phyloP scores from a whole-genome alignment of 2,797 vertebrate genomes.

The Xiphophorus birchmanni region DNA sequence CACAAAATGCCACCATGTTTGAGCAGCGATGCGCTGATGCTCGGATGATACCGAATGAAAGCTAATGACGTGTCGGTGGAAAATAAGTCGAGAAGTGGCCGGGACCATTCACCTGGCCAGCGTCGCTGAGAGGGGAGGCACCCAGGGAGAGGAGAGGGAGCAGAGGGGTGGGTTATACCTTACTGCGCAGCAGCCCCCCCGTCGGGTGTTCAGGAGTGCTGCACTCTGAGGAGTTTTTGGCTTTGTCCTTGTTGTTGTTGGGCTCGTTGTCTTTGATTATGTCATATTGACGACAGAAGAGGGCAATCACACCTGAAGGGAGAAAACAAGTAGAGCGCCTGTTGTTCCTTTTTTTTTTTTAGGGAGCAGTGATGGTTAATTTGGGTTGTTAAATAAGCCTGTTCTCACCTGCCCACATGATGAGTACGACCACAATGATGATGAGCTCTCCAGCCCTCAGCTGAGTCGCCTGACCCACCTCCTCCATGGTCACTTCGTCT shows the following conservation, averaged over 20 bases:
- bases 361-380: not conserved
- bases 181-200: constrained; percentile 93
- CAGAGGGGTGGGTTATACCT: constrained; percentile 82
- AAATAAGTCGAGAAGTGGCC: constrained; percentile 54
- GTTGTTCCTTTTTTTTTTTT: not conserved
- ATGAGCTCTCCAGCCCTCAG: constrained; percentile 92
- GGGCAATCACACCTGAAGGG: constrained; percentile 91
- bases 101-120: constrained; percentile 78
- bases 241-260: constrained; percentile 97
- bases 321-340: not conserved
- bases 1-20: constrained; percentile 21
- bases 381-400: not conserved
- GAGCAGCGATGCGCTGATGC: constrained; percentile 10
- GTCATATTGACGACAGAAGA: constrained; percentile 97
- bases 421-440: constrained; percentile 94
- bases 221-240: constrained; percentile 94
- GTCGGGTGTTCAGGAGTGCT: constrained; percentile 95
- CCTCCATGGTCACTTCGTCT: constrained; percentile 97
- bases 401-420: constrained; percentile 95
- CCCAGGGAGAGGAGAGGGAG: constrained; percentile 48
- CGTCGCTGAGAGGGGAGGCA: constrained; percentile 61
- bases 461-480: constrained; percentile 88
- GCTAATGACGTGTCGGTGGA: constrained; percentile 44
- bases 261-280: constrained; percentile 99
- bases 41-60: constrained; percentile 50